Percentiles rank a stretch among this genome's conserved stretches.
Conservation (phyloP, 2,113 vertebrate species). For the Ondatra zibethicus region DNA sequence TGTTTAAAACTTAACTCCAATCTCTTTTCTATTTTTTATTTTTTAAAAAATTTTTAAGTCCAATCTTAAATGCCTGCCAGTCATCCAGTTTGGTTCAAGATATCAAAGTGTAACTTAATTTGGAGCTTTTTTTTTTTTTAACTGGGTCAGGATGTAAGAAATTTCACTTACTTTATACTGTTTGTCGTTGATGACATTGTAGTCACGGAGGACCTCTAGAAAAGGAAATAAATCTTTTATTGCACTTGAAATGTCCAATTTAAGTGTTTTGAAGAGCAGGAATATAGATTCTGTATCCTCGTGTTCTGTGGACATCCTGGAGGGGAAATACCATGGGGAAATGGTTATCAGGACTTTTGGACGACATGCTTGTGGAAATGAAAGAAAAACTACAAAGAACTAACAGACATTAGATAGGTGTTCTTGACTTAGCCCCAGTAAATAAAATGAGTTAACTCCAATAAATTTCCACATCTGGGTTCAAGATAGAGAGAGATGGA, state of each 20-base stretch:
- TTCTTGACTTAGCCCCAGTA: not conserved
- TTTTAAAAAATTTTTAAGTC: not conserved
- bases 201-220: slow-evolving; percentile 66
- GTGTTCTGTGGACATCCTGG: not conserved
- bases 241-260: slow-evolving; percentile 58
- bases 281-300: fast-evolving
- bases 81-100: not conserved
- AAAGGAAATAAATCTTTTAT: slow-evolving; percentile 73
- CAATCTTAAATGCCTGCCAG: not conserved
- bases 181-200: slow-evolving; percentile 52
- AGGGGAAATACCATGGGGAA: not conserved
- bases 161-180: slow-evolving; percentile 68
- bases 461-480: not conserved
- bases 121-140: not conserved
- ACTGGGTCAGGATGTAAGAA: not conserved
- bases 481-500: not conserved
- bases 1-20: no score
- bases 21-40: no score
- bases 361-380: not conserved
- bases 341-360: not conserved
- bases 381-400: not conserved
- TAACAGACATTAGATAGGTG: not conserved
- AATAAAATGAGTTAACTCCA: not conserved
- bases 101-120: not conserved
- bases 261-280: not conserved